Conservation (phyloP, 2,797 vertebrate genomes). For the Mallotus villosus region DNA sequence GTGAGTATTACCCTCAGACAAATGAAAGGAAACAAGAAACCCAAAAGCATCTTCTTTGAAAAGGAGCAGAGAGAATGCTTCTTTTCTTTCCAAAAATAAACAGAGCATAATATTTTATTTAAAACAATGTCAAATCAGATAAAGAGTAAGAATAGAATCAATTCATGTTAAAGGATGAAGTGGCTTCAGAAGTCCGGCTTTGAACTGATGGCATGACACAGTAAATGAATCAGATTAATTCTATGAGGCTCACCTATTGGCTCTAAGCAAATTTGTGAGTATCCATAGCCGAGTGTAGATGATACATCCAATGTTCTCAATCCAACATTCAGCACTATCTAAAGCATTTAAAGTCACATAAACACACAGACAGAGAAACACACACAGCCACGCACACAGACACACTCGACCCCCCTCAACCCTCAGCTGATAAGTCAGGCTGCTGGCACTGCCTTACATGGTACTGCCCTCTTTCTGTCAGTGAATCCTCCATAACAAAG, state of each 20-base stretch:
- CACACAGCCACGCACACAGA: constrained; percentile 6
- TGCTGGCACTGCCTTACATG: constrained; percentile 46
- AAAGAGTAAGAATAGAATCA: no score
- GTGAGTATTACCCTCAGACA: constrained; percentile 28
- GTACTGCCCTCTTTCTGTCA: constrained; percentile 32
- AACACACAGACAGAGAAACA: neutral
- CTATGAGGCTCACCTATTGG: no score
- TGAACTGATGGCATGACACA: no score
- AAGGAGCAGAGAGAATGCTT: neutral
- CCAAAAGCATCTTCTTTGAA: constrained; percentile 43
- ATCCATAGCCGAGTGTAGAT: neutral
- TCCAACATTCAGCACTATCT: neutral
- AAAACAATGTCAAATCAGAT: no score
- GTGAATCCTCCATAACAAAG: constrained; percentile 68
- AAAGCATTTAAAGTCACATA: neutral
- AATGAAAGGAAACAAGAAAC: constrained; percentile 32
- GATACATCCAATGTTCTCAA: neutral
- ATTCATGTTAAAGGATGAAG: no score
- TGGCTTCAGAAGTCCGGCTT: no score
- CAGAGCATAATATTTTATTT: no score
- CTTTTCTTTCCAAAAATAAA: no score
- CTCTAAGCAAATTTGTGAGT: neutral
- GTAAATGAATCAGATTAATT: no score
- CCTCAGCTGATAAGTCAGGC: constrained; percentile 54
- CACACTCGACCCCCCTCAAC: constrained; percentile 2